These are phyloP conservation scores for Zaprionus gabonicus DNA, from an alignment of 1,140 invertebrate genomes.

Conservation along the genomic window DNA sequence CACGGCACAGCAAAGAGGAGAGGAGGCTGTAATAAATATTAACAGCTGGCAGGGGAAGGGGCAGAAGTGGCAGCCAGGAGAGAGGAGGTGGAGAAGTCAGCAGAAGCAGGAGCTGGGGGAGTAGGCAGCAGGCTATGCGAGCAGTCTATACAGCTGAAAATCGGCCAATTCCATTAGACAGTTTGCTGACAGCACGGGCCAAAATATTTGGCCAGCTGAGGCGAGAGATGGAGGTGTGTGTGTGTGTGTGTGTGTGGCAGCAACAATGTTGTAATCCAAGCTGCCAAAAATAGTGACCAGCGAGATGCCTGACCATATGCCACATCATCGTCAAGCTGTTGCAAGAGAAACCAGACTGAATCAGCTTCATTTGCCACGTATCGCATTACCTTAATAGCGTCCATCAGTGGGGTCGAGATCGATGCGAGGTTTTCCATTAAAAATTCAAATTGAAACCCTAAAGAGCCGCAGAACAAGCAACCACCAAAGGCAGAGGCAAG, in stretches of 20 bases:
- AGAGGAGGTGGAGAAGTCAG: not conserved
- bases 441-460: conserved; percentile 7
- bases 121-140: not conserved
- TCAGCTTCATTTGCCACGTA: not conserved
- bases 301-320: not conserved
- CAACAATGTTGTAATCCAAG: conserved; percentile 61
- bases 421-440: not conserved
- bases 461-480: conserved; percentile 30
- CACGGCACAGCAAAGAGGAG: not conserved
- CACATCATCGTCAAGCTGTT: not conserved
- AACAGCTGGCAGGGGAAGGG: not conserved
- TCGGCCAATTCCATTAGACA: conserved; percentile 15
- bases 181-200: conserved; percentile 47
- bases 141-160: conserved; percentile 27
- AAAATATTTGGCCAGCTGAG: conserved; percentile 75
- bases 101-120: not conserved
- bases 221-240: conserved; percentile 1
- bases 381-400: conserved; percentile 5
- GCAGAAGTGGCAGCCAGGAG: not conserved
- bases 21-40: not conserved
- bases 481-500: conserved; percentile 32
- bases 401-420: not conserved
- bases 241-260: too few species aligned
- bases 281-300: conserved; percentile 62
- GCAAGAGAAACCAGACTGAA: not conserved